Base-by-base conservation (phyloP, 35 echinoderm and acorn worm species). In the Antedon bifida region DNA sequence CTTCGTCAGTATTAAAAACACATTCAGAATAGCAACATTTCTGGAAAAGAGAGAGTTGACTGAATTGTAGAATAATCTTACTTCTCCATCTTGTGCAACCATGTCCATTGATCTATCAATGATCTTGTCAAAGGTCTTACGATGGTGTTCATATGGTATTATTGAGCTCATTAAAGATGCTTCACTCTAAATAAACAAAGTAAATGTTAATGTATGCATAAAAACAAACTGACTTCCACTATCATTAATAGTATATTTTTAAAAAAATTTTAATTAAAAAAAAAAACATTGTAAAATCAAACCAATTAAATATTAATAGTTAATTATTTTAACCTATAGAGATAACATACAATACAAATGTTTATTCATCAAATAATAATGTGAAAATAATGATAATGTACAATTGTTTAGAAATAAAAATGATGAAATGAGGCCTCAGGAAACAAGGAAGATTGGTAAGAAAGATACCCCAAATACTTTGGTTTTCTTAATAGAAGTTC, bases 31-130 rank as follows among this genome's bases (percentile, higher is more conserved):
- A n/a, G n/a, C n/a, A n/a, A n/a, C n/a, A n/a, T n/a, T n/a, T n/a
- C n/a, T n/a, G n/a, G n/a, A n/a, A n/a, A n/a, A n/a, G n/a, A n/a
- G n/a, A n/a, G n/a, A n/a, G n/a, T n/a, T n/a, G n/a, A n/a, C n/a
- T n/a, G n/a, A 44, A 0, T 19, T 81, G 13, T 3, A 0, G 19
- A 32, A 30, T 19, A 26, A 21, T 73, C 83, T 87, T 79, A 96
- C 93, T 80, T 96, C 93, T 82, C 93, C 93, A 80, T 92, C 83
- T 31, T 86, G 93, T 3, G 89, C 55, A 34, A 96, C 85, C 26
- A 82, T 87, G 29, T 92, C 90, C 75, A 96, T 36, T 0, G 89
- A 81, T 74, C 77, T 91, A 74, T 96, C 89, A 81, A 92, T 88
- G 39, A 96, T 87, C 32, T 86, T 86, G 74, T 88, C 90, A 79